A percentile compares a stretch with the other conserved stretches of the same genome.
Evolutionary conservation across 2,888 invertebrate genomes (phyloP).

Genomic region (Augiades crinisus): DNA sequence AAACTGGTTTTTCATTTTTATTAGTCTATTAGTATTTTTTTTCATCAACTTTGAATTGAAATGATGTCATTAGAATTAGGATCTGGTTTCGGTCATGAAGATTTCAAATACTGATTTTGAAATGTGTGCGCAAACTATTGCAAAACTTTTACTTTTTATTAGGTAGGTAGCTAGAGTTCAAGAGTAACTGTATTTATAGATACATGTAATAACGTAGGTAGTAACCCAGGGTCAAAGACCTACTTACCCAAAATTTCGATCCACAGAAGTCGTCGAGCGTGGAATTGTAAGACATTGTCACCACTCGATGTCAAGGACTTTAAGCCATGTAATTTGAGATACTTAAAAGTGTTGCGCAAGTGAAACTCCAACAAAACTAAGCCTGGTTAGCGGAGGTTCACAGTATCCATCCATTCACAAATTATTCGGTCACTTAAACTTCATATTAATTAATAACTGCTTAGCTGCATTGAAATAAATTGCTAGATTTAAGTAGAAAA

Average conservation of each 20-base stretch:
- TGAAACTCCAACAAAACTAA: neutral
- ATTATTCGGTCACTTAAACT: neutral
- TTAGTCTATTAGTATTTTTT: neutral
- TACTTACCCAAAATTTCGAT: conserved; percentile 90
- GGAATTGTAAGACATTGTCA: conserved; percentile 80
- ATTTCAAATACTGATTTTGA: neutral
- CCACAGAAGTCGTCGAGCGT: conserved; percentile 90
- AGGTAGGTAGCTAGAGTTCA: neutral
- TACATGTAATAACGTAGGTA: conserved; percentile 8
- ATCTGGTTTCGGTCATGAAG: neutral
- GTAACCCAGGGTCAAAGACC: conserved; percentile 39
- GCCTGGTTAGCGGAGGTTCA: conserved; percentile 8
- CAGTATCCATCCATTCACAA: conserved; percentile 31
- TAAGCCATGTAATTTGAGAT: conserved; percentile 28
- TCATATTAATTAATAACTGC: neutral
- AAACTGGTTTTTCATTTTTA: too few relatives aligned
- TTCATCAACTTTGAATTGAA: neutral
- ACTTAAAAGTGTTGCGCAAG: neutral
- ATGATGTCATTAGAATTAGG: neutral
- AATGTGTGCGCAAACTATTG: neutral
- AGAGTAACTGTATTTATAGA: neutral
- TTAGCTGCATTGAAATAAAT: neutral
- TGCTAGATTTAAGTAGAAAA: neutral
- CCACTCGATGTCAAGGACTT: conserved; percentile 28
- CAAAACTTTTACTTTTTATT: neutral